These are phyloP conservation scores for Ophion slaviceki DNA, from an alignment of 2,888 invertebrate genomes.

Conservation along the genomic window DNA sequence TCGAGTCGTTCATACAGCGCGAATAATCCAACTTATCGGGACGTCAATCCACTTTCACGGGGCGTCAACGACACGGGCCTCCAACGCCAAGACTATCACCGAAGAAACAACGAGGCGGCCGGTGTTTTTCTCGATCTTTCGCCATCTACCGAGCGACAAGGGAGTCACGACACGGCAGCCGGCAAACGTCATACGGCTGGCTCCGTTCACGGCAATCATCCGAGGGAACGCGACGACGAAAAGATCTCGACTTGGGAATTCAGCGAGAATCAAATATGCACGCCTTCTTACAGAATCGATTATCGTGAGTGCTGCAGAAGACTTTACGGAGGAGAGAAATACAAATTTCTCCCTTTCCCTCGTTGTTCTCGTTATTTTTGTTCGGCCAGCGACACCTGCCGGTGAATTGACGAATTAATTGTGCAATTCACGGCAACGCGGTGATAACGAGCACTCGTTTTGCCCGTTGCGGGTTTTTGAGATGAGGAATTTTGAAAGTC, in stretches of 20 bases:
- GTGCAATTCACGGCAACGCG: no score
- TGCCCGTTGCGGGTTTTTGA: no score
- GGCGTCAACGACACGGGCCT: constrained; percentile 69
- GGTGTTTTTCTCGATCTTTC: constrained; percentile 68
- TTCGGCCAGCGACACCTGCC: neutral
- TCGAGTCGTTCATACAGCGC: constrained; percentile 67
- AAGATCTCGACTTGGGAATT: constrained; percentile 73
- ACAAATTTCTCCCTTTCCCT: neutral
- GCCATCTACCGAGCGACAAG: constrained; percentile 69
- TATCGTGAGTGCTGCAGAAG: constrained; percentile 71
- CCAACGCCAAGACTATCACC: constrained; percentile 64
- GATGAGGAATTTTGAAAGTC: no score
- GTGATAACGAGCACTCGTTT: no score
- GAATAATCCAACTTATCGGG: constrained; percentile 72
- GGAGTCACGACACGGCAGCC: constrained; percentile 62
- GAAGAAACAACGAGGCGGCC: constrained; percentile 51
- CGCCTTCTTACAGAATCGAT: constrained; percentile 69
- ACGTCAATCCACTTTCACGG: constrained; percentile 73
- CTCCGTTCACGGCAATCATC: constrained; percentile 37
- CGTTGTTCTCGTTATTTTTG: neutral
- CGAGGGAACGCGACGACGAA: constrained; percentile 73
- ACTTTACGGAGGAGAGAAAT: neutral
- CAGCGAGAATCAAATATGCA: constrained; percentile 69
- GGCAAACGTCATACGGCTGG: constrained; percentile 55
- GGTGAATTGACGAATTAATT: no score